Percentiles rank a stretch among this genome's conserved stretches.
Evolutionary conservation across 2,797 vertebrate genomes (phyloP).

Genomic region (Mallotus villosus): DNA sequence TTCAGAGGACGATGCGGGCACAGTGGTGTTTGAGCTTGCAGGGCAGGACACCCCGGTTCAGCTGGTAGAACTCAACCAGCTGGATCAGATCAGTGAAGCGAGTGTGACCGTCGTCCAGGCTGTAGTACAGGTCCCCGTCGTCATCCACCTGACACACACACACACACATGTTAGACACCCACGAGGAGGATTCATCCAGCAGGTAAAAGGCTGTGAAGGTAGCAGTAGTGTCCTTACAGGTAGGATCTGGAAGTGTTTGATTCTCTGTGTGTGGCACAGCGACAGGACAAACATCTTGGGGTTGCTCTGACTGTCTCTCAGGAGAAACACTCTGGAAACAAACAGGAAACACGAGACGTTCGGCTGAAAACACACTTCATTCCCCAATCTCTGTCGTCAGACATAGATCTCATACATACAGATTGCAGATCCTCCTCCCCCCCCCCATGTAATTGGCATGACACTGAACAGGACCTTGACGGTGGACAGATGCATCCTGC

Average conservation of each 20-base stretch:
- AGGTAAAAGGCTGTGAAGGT: neutral
- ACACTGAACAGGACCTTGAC: neutral
- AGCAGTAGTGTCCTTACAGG: slow-evolving; percentile 81
- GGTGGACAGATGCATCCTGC: neutral
- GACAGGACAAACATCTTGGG: slow-evolving; percentile 96
- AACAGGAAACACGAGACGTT: slow-evolving; percentile 15
- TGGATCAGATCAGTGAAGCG: slow-evolving; percentile 96
- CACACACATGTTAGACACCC: neutral
- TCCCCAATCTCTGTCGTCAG: too few relatives aligned
- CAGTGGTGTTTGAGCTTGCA: slow-evolving; percentile 97
- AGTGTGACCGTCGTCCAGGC: slow-evolving; percentile 92
- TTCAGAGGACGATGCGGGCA: slow-evolving; percentile 84
- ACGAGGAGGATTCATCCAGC: neutral
- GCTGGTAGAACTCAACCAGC: slow-evolving; percentile 96
- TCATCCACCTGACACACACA: slow-evolving; percentile 81
- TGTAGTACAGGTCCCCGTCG: slow-evolving; percentile 88
- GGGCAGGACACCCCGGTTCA: slow-evolving; percentile 93
- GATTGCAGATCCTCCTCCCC: too few relatives aligned
- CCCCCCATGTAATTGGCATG: neutral
- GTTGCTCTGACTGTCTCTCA: slow-evolving; percentile 97
- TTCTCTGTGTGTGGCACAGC: slow-evolving; percentile 91
- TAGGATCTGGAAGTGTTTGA: slow-evolving; percentile 98
- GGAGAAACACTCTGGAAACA: slow-evolving; percentile 89
- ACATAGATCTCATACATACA: too few relatives aligned
- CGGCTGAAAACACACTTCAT: too few relatives aligned